Evolutionary conservation across 1,140 invertebrate genomes (phyloP), one percentile per base, ranked within the genome.

Genomic region (Tachypleus tridentatus): DNA sequence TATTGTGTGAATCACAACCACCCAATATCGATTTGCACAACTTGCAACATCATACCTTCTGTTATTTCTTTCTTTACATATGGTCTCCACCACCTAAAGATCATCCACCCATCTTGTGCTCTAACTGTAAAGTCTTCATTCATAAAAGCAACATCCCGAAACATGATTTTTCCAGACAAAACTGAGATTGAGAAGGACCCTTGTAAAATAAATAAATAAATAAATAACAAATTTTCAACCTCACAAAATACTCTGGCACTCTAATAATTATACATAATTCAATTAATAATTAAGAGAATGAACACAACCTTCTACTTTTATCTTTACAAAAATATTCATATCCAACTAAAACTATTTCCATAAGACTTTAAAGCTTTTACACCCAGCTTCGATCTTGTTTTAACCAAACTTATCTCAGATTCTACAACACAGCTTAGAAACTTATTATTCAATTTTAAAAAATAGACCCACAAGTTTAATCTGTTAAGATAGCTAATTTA

Each of bases 121-220:
- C 93, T 82, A 54, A 97, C 76, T 52, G 90, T 91, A 77, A 91
- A 97, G 80, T 99, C 95, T 78, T 93, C 88, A 59, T 90, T 96
- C 56, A 97, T 90, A 72, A 92, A 96, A 60, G 92, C 86, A 73
- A 98, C 84, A 81, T 98, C 93, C 69, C 94, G 82, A 79, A 98
- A 97, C 96, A 99, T 99, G 56, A 98, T 89, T 81, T 98, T 98
- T 3, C 97, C 97, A 69, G 93, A 93, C 67, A 98, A 80, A 49
- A 93, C 89, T 78, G 94, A 94, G 53, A 97, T 79, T 3, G 93
- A 93, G 72, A 98, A 86, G 10, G 96, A 97, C 66, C 94, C 93
- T 91, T 56, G 62, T 3, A 51, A 29, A 29, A n/a, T n/a, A n/a
- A n/a, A n/a, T n/a, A n/a, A 4, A 58, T 57, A 60, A 53, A 7